Percentiles rank a stretch among this genome's conserved stretches.
Evolutionary conservation across 2,113 vertebrate species (phyloP).

Genomic region (Macquaria australasica): DNA sequence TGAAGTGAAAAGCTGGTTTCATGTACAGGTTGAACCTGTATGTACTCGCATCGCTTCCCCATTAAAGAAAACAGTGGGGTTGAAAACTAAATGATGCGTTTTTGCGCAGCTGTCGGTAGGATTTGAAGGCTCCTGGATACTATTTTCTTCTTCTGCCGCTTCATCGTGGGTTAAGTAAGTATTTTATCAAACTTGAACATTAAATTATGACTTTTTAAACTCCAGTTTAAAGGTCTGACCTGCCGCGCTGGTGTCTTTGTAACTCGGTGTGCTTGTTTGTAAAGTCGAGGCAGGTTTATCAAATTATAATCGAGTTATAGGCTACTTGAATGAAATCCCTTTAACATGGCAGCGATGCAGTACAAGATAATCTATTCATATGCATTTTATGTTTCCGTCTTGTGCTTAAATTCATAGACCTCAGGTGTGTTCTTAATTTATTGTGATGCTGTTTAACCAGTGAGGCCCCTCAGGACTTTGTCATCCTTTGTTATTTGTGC

Average conservation of each 20-base stretch:
- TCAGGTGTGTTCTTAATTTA: background rate
- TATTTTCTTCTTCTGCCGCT: background rate
- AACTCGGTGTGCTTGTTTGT: too few species aligned
- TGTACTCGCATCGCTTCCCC: accelerated
- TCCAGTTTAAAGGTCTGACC: background rate
- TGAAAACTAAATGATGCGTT: background rate
- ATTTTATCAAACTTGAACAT: background rate
- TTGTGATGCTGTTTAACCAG: background rate
- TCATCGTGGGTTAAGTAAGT: conserved; percentile 3
- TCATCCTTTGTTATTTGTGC: background rate
- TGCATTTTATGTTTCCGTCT: too few species aligned
- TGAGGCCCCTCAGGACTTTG: background rate
- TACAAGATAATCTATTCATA: background rate
- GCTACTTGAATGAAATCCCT: background rate
- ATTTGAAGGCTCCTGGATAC: background rate
- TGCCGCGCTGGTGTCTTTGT: too few species aligned
- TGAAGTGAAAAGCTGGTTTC: background rate
- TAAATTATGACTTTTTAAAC: too few species aligned
- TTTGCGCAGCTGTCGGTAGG: background rate
- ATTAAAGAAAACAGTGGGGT: background rate
- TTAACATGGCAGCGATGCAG: accelerated
- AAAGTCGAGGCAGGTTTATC: background rate
- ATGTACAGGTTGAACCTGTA: background rate
- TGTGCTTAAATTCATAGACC: background rate
- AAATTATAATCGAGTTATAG: background rate